Percentiles rank a stretch among this genome's conserved stretches.
These are phyloP conservation scores for Channa striata DNA, from an alignment of 2,797 vertebrate species.

Conservation along the genomic window DNA sequence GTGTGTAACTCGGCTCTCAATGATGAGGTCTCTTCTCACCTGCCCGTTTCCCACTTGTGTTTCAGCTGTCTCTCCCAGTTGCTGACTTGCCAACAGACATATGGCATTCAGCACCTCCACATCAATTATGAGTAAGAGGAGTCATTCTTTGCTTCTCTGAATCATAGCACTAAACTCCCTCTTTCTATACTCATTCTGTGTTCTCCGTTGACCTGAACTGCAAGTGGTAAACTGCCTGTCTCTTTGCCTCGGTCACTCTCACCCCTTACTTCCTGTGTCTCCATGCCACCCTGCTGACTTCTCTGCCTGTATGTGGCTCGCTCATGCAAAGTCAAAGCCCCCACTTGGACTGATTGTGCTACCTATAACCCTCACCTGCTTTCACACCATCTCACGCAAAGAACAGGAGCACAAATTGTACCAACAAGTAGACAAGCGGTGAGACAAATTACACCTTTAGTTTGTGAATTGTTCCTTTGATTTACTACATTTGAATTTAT, in stretches of 20 bases:
- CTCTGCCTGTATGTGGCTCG: slow-evolving; percentile 7
- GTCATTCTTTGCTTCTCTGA: slow-evolving; percentile 41
- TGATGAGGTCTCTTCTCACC: slow-evolving; percentile 44
- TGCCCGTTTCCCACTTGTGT: slow-evolving; percentile 49
- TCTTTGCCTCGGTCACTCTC: slow-evolving; percentile 4
- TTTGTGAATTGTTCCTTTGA: neutral
- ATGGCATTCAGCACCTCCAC: slow-evolving; percentile 55
- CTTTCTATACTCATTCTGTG: slow-evolving; percentile 19
- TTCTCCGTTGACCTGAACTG: slow-evolving; percentile 43
- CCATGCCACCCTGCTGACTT: slow-evolving; percentile 12
- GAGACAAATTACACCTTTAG: neutral
- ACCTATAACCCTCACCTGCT: slow-evolving; percentile 35
- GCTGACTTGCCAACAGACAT: slow-evolving; percentile 56
- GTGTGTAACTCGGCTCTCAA: neutral
- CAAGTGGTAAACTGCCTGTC: neutral
- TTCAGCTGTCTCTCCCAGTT: slow-evolving; percentile 51
- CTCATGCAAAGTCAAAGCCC: slow-evolving; percentile 67
- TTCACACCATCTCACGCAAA: neutral
- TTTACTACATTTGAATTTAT: neutral
- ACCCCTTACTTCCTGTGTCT: slow-evolving; percentile 19
- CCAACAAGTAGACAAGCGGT: neutral
- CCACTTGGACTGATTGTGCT: slow-evolving; percentile 48
- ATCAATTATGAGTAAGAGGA: slow-evolving; percentile 57
- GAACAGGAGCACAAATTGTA: neutral
- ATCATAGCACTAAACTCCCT: slow-evolving; percentile 32